Percentiles rank a stretch among this genome's conserved stretches.
Evolutionary conservation across 2,888 invertebrate genomes (phyloP).

Genomic region (Lucinisca nassula): DNA sequence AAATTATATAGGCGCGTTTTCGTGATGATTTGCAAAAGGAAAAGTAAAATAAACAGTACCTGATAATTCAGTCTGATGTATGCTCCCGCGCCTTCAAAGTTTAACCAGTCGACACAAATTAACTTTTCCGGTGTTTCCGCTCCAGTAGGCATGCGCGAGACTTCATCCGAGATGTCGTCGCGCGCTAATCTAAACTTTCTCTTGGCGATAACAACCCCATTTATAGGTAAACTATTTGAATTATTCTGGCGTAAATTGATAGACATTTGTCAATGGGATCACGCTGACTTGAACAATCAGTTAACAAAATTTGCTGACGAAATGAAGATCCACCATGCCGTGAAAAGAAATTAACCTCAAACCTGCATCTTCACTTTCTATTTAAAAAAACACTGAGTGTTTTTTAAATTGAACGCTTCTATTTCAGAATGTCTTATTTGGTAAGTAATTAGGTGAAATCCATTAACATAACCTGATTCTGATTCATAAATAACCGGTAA

Average conservation of each 20-base stretch:
- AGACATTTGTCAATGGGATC: not conserved
- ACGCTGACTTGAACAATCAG: not conserved
- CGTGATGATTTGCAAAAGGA: no score
- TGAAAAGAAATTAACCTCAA: not conserved
- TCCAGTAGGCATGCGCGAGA: not conserved
- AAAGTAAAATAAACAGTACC: no score
- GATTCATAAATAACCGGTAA: no score
- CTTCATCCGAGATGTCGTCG: conserved; percentile 2
- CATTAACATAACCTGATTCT: no score
- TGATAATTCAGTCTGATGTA: conserved; percentile 46
- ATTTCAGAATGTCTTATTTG: no score
- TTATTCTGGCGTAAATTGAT: conserved; percentile 7
- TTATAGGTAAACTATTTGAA: not conserved
- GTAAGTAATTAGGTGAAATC: no score
- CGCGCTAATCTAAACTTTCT: not conserved
- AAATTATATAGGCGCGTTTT: no score
- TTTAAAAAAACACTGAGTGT: no score
- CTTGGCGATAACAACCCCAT: not conserved
- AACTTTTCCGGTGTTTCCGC: conserved; percentile 23
- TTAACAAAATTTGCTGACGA: not conserved
- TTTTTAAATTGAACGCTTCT: no score
- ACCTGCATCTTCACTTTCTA: not conserved
- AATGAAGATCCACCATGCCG: not conserved
- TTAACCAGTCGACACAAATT: conserved; percentile 55
- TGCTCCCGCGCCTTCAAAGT: conserved; percentile 49